phyloP scores from a whole-genome alignment of 2,113 vertebrate species.

The Varanus komodoensis region DNA sequence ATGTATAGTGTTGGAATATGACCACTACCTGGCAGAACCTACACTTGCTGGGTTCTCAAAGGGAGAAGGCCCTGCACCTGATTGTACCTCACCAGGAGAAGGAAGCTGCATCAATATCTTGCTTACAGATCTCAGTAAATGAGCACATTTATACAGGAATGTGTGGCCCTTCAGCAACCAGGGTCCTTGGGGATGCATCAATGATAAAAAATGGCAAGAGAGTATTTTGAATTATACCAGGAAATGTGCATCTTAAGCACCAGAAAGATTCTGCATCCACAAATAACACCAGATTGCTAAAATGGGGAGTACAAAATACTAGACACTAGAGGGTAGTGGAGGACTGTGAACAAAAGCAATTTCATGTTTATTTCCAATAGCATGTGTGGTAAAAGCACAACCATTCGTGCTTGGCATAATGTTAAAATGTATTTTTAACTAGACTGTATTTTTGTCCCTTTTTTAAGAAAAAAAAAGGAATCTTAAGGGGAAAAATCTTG shows the following conservation, averaged over 20 bases:
- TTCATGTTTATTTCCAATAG: too few relatives aligned
- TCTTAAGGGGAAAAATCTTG: background rate
- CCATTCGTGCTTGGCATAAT: background rate
- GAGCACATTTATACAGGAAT: too few relatives aligned
- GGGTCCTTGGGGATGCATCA: too few relatives aligned
- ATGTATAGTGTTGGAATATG: too few relatives aligned
- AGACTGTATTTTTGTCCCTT: background rate
- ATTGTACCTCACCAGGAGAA: too few relatives aligned
- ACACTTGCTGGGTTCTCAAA: too few relatives aligned
- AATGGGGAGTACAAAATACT: background rate
- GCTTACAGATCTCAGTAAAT: too few relatives aligned
- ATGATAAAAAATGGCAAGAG: background rate
- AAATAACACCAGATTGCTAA: background rate
- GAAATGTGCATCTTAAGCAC: background rate
- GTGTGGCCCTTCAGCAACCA: too few relatives aligned
- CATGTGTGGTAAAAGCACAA: background rate
- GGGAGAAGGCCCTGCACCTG: too few relatives aligned
- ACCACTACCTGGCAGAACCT: too few relatives aligned
- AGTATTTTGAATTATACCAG: background rate
- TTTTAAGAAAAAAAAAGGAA: background rate
- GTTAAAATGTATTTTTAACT: background rate
- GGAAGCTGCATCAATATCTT: too few relatives aligned
- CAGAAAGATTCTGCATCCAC: background rate
- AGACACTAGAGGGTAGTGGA: conserved; percentile 63
- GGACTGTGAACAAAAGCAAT: background rate